Evolutionary conservation across 2,888 invertebrate species (phyloP), one percentile per base, ranked within the genome.

Genomic region (Andricus quercusramuli): DNA sequence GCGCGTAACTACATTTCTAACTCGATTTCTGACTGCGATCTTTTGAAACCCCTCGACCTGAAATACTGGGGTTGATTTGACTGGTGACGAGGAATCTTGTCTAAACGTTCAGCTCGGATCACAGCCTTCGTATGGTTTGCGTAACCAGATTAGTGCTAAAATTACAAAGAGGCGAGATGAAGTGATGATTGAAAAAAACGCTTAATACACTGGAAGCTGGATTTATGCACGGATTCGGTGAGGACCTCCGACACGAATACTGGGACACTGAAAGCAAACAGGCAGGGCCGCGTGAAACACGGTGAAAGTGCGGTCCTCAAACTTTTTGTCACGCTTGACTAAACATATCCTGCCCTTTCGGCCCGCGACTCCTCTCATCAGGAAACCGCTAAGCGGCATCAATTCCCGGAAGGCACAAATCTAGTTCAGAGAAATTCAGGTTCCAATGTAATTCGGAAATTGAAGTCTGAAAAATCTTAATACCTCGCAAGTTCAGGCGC

Each of bases 21-120:
- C 88, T 87, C 86, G 80, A 89, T 89, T 90, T 87, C 86, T 85
- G 83, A 85, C 83, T 83, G 83, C 86, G 88, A 89, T 89, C 88
- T 89, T 87, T 86, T 82, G 86, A 86, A 83, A 83, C 81, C 82
- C 81, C 80, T 80, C 77, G 78, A 77, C 76, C 56, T 79, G 62
- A 47, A 68, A 78, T 41, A 22, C 77, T 78, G 47, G 82, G 79
- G 80, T 70, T 51, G 59, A 78, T 78, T 78, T 77, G 67, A 77
- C 65, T 79, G 77, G 56, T 67, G 79, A 79, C 74, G 47, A 74
- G 65, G 67, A 62, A 79, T 80, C 78, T 77, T 66, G 77, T 77
- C 74, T 77, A 76, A 80, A 70, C 32, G 83, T 81, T 84, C 80
- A 76, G 80, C 78, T 82, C 74, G 65, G 80, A 56, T 84, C 79